phyloP scores from a whole-genome alignment of 2,113 vertebrate species.

The Rhinoderma darwinii region DNA sequence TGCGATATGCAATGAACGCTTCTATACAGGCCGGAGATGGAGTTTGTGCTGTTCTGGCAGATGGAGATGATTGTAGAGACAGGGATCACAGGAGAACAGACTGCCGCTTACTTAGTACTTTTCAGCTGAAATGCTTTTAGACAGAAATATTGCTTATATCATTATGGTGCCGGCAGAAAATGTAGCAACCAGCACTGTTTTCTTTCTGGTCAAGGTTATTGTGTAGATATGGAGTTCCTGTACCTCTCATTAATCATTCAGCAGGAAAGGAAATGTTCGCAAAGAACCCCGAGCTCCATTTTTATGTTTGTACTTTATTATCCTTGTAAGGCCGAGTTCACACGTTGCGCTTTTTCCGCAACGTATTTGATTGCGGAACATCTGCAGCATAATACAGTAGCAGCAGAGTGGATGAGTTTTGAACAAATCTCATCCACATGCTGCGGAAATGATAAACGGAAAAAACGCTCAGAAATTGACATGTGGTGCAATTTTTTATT shows the following conservation, averaged over 20 bases:
- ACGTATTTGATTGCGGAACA: too few species aligned
- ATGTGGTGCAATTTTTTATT: too few species aligned
- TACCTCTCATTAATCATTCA: conserved; percentile 40
- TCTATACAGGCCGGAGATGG: conserved; percentile 16
- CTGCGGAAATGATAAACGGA: too few species aligned
- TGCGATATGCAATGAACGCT: background rate
- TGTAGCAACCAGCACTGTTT: conserved; percentile 28
- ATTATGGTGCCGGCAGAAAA: conserved; percentile 14
- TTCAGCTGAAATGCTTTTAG: conserved; percentile 45
- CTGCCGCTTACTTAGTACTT: conserved; percentile 47
- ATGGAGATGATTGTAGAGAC: conserved; percentile 51
- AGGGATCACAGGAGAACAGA: conserved; percentile 47
- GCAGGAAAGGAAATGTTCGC: conserved; percentile 15
- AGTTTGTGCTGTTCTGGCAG: conserved; percentile 48
- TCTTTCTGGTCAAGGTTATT: conserved; percentile 47
- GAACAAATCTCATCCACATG: too few species aligned
- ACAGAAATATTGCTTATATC: conserved; percentile 54
- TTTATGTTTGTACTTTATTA: background rate
- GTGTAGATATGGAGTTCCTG: conserved; percentile 25
- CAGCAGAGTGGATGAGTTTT: too few species aligned
- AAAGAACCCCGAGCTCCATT: background rate
- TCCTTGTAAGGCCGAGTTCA: background rate
- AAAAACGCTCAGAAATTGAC: too few species aligned
- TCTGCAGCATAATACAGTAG: too few species aligned
- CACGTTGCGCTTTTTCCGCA: too few species aligned